phyloP scores from a whole-genome alignment of 2,113 vertebrate species.

The Rhabdomys dilectus region DNA sequence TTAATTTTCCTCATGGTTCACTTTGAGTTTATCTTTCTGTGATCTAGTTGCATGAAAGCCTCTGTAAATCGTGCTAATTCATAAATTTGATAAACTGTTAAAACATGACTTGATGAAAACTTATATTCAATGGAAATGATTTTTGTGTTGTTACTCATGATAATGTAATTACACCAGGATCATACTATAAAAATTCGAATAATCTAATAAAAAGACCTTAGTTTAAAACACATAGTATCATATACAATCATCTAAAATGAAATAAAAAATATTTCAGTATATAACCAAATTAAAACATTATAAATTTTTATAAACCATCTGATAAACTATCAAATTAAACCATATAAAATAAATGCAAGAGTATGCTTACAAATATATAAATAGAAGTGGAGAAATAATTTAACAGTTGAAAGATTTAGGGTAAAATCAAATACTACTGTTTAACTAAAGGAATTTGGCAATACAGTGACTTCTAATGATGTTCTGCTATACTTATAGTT shows the following conservation, averaged over 20 bases:
- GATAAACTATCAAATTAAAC: not conserved
- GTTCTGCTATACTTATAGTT: not conserved
- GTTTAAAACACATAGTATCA: not conserved
- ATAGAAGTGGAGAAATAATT: not conserved
- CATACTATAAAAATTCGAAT: not conserved
- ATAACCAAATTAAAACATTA: not conserved
- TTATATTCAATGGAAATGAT: not conserved
- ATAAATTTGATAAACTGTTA: not conserved
- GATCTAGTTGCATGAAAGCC: not conserved
- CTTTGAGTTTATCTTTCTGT: not conserved
- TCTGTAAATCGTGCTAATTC: not conserved
- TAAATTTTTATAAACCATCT: too few relatives aligned
- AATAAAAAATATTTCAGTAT: not conserved
- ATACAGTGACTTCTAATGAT: not conserved
- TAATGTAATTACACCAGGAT: not conserved
- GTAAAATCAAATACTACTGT: not conserved
- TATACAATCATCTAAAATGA: not conserved
- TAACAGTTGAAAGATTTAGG: not conserved
- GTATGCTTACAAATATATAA: not conserved
- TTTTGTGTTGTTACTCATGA: not conserved
- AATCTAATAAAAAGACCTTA: not conserved
- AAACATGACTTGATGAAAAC: conserved; percentile 9
- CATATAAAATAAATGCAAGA: not conserved
- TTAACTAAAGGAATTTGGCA: not conserved
- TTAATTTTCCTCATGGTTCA: conserved; percentile 1